Conservation (phyloP, 2,113 vertebrate species). For the Zosterops lateralis region DNA sequence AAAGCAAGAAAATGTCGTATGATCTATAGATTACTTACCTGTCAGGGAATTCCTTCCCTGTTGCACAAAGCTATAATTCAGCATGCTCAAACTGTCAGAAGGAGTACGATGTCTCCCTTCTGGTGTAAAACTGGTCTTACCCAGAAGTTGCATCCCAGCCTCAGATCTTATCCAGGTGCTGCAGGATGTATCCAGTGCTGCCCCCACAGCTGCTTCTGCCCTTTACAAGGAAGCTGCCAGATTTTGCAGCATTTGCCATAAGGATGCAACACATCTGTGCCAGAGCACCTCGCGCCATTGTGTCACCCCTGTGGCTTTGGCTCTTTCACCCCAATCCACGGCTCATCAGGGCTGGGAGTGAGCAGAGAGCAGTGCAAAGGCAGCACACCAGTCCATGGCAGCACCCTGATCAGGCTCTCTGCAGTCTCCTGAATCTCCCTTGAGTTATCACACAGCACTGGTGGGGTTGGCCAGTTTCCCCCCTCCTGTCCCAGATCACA, state of each 20-base stretch:
- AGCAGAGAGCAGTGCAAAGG: neutral
- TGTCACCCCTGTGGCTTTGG: neutral
- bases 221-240: neutral
- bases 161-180: neutral
- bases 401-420: neutral
- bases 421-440: neutral
- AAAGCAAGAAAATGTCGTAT: neutral
- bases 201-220: neutral
- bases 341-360: neutral
- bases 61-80: neutral
- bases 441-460: fast-evolving
- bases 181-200: neutral
- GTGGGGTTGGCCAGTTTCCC: neutral
- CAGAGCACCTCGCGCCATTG: neutral
- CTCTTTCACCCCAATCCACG: fast-evolving
- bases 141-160: neutral
- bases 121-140: neutral
- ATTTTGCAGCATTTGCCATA: neutral
- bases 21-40: neutral
- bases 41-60: neutral
- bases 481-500: neutral
- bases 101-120: neutral
- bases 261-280: neutral
- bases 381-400: neutral
- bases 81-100: neutral